Evolutionary conservation across 2,113 vertebrate genomes (phyloP).

Genomic region (Ia io): DNA sequence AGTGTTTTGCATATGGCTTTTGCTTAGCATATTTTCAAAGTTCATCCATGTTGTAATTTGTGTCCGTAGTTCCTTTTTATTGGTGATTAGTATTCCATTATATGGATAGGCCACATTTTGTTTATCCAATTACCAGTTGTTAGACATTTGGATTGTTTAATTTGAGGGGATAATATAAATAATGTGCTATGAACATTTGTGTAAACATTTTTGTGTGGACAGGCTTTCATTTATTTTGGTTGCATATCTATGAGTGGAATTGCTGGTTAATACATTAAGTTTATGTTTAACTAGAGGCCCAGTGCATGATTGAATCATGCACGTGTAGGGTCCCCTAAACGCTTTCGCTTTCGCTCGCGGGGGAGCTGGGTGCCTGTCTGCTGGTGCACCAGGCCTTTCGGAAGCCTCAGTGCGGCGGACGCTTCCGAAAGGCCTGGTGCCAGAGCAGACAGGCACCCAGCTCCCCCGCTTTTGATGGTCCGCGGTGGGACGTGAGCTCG

Average conservation of each 20-base stretch:
- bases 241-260: background rate
- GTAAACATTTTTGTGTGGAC: background rate
- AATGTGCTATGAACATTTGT: background rate
- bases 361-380: no score
- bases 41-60: background rate
- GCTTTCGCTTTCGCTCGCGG: no score
- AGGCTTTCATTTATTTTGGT: background rate
- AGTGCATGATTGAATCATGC: no score
- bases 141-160: background rate
- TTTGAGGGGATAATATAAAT: background rate
- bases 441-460: no score
- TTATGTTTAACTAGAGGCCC: background rate
- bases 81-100: background rate
- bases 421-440: no score
- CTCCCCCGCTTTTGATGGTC: no score
- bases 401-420: no score
- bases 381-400: no score
- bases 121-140: background rate
- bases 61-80: background rate
- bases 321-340: no score
- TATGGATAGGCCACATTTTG: background rate
- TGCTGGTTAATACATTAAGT: background rate
- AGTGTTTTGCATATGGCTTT: background rate
- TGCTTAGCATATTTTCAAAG: background rate
- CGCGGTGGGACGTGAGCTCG: no score